Base-by-base conservation (phyloP, 2,113 vertebrate genomes). In the Gnathonemus echidnorhynchus region DNA sequence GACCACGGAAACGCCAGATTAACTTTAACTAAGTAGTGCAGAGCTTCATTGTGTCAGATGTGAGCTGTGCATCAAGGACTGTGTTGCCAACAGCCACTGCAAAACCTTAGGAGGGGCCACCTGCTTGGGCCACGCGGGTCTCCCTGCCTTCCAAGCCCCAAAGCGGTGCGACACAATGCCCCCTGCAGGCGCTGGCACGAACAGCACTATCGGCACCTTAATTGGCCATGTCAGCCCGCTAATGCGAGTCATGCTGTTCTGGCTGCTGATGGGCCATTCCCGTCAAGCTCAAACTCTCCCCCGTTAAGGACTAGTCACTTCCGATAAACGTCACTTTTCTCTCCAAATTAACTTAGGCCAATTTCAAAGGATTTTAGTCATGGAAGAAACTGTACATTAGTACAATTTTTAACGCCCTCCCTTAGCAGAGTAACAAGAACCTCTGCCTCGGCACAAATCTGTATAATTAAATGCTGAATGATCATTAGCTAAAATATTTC, bases 381-480 rank as follows among this genome's bases (percentile, higher is more conserved):
- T 87, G 86, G 86, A 52, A 87, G 49, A 52, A 53, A 87, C 49
- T 52, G 49, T 87, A 87, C 49, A 87, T 53, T 87, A 87, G 27
- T 87, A 52, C 48, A 50, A 50, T 52, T 53, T 66, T 87, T 87
- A 87, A 52, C 86, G 49, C 27, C 86, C 86, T 87, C 49, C 46
- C n/a, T 31, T 52, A 53, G 24, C n/a, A 53, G 48, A 15, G 27
- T 87, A 53, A 35, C n/a, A 53, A 48, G 45, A 85, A 85, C 35
- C 83, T 85, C 42, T 48, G 39, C 24, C 83, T 85, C 24, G 39
- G 39, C 83, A 48, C 45, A 31, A 87, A 48, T 87, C 49, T 39
- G 39, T 62, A 46, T 53, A 88, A 62, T 42, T 88, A 45, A 88
- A 66, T 66, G 35, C 21, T 88, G 52, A 45, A 62, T 62, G n/a